A percentile compares a stretch with the other conserved stretches of the same genome.
These are phyloP conservation scores for Neodiprion virginianus DNA, from an alignment of 1,140 invertebrate genomes.

Conservation along the genomic window DNA sequence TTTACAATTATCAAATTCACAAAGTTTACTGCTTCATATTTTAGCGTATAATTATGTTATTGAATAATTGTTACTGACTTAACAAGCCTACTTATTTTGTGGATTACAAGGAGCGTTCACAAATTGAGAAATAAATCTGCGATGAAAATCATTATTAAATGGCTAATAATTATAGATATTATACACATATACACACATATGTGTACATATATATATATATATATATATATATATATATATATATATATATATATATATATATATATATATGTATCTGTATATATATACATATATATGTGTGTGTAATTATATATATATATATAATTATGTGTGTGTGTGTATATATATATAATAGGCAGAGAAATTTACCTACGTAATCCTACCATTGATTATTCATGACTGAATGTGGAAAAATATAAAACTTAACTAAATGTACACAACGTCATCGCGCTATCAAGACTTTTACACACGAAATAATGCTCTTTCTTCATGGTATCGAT, in stretches of 20 bases:
- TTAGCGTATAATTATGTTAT: too few species aligned
- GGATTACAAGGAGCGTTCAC: constrained; percentile 41
- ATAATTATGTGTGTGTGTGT: too few species aligned
- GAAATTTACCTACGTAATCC: constrained; percentile 43
- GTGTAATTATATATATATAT: too few species aligned
- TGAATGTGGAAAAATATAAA: constrained; percentile 62
- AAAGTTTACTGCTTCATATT: neutral
- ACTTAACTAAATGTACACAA: constrained; percentile 61
- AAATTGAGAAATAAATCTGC: constrained; percentile 35
- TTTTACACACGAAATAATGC: constrained; percentile 9
- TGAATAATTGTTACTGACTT: constrained; percentile 37
- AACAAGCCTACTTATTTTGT: constrained; percentile 40
- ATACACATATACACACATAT: constrained; percentile 14
- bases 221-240: too few species aligned
- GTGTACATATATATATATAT: too few species aligned
- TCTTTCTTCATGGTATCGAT: too few species aligned
- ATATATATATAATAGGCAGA: constrained; percentile 34
- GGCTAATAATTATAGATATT: constrained; percentile 48
- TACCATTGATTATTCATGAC: constrained; percentile 53
- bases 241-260: too few species aligned
- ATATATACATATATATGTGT: too few species aligned
- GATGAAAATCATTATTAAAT: constrained; percentile 38
- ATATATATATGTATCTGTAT: too few species aligned
- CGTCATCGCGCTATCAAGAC: constrained; percentile 31
- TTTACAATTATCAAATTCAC: neutral